A percentile compares a stretch with the other conserved stretches of the same genome.
phyloP scores from a whole-genome alignment of 2,888 invertebrate species.

The Alloplasta piceator region DNA sequence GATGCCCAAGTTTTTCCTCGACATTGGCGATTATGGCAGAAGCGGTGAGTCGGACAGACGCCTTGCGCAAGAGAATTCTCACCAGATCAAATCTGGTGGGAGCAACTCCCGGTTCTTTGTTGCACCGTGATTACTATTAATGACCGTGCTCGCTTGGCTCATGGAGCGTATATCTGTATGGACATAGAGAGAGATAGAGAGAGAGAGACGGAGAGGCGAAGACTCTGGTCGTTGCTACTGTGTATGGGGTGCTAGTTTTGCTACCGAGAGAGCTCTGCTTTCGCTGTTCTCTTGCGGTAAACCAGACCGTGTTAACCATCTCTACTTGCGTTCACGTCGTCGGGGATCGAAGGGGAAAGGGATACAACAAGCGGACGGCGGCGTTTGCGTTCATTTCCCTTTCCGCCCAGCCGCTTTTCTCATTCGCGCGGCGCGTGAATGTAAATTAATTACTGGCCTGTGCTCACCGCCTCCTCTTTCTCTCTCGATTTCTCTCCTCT shows the following conservation, averaged over 20 bases:
- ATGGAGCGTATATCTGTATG: conserved; percentile 57
- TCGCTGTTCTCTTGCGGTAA: conserved; percentile 66
- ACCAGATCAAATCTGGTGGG: conserved; percentile 68
- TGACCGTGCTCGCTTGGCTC: conserved; percentile 59
- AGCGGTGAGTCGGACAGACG: conserved; percentile 32
- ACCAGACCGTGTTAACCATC: conserved; percentile 66
- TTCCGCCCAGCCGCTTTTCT: conserved; percentile 71
- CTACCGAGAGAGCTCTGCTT: conserved; percentile 68
- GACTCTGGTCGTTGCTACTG: conserved; percentile 40
- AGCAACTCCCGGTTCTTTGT: conserved; percentile 67
- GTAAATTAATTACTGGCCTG: conserved; percentile 81
- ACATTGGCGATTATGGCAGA: no score
- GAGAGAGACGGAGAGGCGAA: conserved; percentile 22
- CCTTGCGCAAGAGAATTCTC: conserved; percentile 59
- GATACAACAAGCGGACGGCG: conserved; percentile 47
- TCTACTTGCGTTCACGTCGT: conserved; percentile 63
- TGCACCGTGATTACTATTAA: conserved; percentile 70
- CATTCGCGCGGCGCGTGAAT: conserved; percentile 76
- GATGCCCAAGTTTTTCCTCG: conserved; percentile 56
- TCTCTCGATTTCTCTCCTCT: conserved; percentile 35
- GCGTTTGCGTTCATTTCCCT: conserved; percentile 67
- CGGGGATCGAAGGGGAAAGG: background rate
- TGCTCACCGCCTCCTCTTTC: conserved; percentile 39
- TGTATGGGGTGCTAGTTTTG: conserved; percentile 57
- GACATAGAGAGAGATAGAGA: conserved; percentile 11